phyloP scores from a whole-genome alignment of 2,113 vertebrate species.

The Lepus europaeus region DNA sequence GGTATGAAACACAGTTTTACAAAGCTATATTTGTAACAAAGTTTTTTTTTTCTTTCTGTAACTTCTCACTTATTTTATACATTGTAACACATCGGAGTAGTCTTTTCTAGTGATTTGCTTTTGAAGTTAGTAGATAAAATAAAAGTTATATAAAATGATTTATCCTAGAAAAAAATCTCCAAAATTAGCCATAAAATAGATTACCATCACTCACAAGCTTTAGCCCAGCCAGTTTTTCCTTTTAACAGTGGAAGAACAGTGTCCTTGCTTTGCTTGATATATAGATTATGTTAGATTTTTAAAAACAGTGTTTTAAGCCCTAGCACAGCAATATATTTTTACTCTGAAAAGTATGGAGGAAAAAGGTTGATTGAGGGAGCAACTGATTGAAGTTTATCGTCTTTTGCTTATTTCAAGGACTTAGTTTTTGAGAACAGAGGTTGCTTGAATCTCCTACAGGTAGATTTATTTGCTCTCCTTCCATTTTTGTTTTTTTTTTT shows the following conservation, averaged over 20 bases:
- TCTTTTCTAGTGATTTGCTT: neutral
- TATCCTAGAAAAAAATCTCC: neutral
- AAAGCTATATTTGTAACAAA: neutral
- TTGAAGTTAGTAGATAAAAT: conserved; percentile 31
- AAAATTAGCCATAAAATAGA: conserved; percentile 11
- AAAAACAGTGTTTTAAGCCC: conserved; percentile 45
- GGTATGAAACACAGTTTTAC: no score
- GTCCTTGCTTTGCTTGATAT: neutral
- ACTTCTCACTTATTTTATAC: neutral
- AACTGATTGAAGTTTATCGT: neutral
- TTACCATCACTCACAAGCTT: conserved; percentile 18
- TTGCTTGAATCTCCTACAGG: neutral
- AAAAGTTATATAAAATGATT: conserved; percentile 42
- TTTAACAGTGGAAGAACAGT: neutral
- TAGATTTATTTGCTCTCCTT: conserved; percentile 26
- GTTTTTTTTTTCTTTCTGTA: neutral
- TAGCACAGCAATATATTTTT: neutral
- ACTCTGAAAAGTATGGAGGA: conserved; percentile 2
- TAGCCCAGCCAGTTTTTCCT: neutral
- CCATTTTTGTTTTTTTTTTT: neutral
- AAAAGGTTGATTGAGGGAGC: neutral
- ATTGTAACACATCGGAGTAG: neutral
- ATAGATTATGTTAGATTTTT: neutral
- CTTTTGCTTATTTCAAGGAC: conserved; percentile 12
- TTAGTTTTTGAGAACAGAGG: conserved; percentile 28